Evolutionary conservation across 64 coral and sea anemone species (phyloP).

Genomic region (Hydrozoanthus tunicans): DNA sequence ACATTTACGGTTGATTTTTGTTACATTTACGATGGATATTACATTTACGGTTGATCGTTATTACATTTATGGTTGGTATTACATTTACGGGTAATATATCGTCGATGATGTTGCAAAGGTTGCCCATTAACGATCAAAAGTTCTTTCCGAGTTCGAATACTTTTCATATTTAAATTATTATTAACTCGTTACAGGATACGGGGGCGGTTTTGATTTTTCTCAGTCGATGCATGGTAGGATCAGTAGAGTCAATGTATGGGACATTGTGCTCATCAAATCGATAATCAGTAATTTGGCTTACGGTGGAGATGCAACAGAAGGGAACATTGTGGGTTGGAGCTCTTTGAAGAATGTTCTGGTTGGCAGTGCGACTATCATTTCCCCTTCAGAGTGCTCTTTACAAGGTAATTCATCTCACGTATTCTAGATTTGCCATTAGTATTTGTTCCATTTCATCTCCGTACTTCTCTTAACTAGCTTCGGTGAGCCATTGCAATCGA

Average conservation of each 20-base stretch:
- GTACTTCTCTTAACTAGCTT: too few species aligned
- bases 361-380: background rate
- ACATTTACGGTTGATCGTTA: too few species aligned
- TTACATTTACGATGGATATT: too few species aligned
- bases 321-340: constrained; percentile 3
- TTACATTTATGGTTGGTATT: too few species aligned
- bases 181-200: background rate
- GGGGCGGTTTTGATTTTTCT: background rate
- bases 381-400: background rate
- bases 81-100: too few species aligned
- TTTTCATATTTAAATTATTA: background rate
- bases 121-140: too few species aligned
- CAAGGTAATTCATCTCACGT: background rate
- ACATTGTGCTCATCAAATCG: background rate
- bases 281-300: background rate
- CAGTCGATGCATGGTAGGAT: background rate
- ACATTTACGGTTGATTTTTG: too few species aligned
- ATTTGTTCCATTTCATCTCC: too few species aligned
- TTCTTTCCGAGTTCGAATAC: too few species aligned
- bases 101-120: too few species aligned
- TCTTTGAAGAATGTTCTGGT: background rate
- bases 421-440: background rate
- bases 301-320: constrained; percentile 1
- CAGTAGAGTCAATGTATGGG: constrained; percentile 10
- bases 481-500: too few species aligned